phyloP scores from a whole-genome alignment of 2,888 invertebrate genomes.

The Bimastos eiseni region DNA sequence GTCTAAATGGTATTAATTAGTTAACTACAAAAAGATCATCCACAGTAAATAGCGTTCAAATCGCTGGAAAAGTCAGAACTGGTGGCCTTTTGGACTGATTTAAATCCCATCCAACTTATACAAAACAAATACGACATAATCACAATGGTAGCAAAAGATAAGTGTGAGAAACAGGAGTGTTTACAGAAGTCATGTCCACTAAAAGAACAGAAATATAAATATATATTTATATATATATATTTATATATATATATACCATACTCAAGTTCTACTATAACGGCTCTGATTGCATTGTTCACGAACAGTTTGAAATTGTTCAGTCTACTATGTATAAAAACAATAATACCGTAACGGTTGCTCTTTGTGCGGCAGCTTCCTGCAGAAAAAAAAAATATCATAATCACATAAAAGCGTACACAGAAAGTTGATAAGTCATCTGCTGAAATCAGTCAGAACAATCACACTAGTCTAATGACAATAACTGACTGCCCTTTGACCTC shows the following conservation, averaged over 20 bases:
- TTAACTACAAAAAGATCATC: too few relatives aligned
- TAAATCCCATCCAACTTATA: too few relatives aligned
- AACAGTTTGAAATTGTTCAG: not conserved
- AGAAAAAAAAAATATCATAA: not conserved
- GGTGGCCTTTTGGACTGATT: too few relatives aligned
- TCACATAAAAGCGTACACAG: not conserved
- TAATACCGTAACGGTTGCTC: slow-evolving; percentile 8
- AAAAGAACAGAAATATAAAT: not conserved
- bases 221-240: too few relatives aligned
- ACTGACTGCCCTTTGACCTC: not conserved
- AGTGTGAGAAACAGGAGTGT: not conserved
- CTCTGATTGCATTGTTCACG: not conserved
- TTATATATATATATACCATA: too few relatives aligned
- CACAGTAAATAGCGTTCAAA: too few relatives aligned
- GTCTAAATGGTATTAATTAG: too few relatives aligned
- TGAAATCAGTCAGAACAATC: not conserved
- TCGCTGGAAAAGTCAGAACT: too few relatives aligned
- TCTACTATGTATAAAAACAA: not conserved
- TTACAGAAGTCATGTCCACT: not conserved
- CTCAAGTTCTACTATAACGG: not conserved
- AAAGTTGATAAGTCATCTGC: not conserved
- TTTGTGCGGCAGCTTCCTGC: not conserved
- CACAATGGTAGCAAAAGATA: not conserved
- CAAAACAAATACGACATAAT: too few relatives aligned
- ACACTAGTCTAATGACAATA: not conserved